Evolutionary conservation across 1,140 invertebrate genomes (phyloP), one percentile per base, ranked within the genome.

Genomic region (Bombus waltoni): DNA sequence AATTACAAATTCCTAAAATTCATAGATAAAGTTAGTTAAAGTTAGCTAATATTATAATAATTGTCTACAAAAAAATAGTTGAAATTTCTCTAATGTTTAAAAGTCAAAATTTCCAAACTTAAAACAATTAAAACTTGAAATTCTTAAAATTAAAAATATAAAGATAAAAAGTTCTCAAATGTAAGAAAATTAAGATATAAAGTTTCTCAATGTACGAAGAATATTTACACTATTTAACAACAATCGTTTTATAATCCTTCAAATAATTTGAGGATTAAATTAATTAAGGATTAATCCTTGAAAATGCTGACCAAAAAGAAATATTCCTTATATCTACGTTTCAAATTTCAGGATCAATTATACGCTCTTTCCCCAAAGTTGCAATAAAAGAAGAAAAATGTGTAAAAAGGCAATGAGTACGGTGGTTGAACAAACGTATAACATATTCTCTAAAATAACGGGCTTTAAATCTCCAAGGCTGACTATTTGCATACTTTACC

Each of bases 401-500:
- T 3, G 22, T 35, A 68, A 73, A n/a, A 0, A 44, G n/a, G 15
- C 28, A 13, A 44, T 32, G 28, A 42, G 42, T 18, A 44, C 22
- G 10, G 3, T 72, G 6, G 8, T 10, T 40, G n/a, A 73, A 28
- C 13, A 44, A 15, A 73, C 15, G 42, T 44, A 32, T 15, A 73
- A 40, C 18, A 8, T 72, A 72, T 73, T 44, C 42, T 73, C 18
- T 44, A 44, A 73, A 73, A 18, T 44, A 72, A 73, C 28, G 42
- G 74, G n/a, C 47, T n/a, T 53, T 15, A 38, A 68, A 66, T n/a
- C 42, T 70, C 25, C 35, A 35, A 38, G 65, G 65, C 65, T 80
- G 65, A 53, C 42, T 53, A 38, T 70, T 77, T 57, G 13, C 15
- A 32, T 59, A 40, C n/a, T 80, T 80, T 70, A 80, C 65, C 78